Base-by-base conservation (phyloP, 2,113 vertebrate genomes). In the Catagonus wagneri region DNA sequence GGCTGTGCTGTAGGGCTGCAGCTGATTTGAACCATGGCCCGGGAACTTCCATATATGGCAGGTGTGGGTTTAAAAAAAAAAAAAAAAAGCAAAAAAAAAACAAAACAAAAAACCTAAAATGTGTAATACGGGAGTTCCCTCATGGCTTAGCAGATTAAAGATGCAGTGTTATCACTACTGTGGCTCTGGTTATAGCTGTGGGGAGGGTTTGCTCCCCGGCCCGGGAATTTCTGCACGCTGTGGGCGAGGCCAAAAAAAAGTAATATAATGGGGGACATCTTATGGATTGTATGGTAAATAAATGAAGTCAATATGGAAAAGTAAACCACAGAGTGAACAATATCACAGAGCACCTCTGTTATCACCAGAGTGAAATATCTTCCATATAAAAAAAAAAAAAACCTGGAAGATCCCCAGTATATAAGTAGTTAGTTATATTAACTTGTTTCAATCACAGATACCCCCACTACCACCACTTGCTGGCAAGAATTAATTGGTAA, bases 381-480 rank as follows among this genome's bases (percentile, higher is more conserved):
- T 98, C 97, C 96, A 96, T 39, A 61, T 61, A 39, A 39, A 23
- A 60, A 60, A 22, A 61, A 61, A 23, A 61, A 86, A 96, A n/a
- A n/a, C n/a, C 97, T 96, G 80, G 83, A 98, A 98, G 36, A 98
- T 8, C 97, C 88, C 97, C 95, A 96, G 95, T 97, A 98, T 97
- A 98, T 97, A 98, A 98, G 93, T 91, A 96, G 76, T 98, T 97
- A 27, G 8, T 29, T 29, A 93, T 60, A 96, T 76, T 95, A 92
- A 95, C 81, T 97, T 97, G 96, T 98, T 98, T 97, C 96, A 97
- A 97, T 97, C 98, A 98, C 98, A 98, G 98, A 98, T 98, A 95
- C 2, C 54, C 20, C 74, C 98, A 96, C 98, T 97, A 97, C 97
- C 97, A 17, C 54, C 65, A 44, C 23, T n/a, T 96, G 95, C 96